phyloP scores from a whole-genome alignment of 2,888 invertebrate species.

The Eueremaeus valkanovi region DNA sequence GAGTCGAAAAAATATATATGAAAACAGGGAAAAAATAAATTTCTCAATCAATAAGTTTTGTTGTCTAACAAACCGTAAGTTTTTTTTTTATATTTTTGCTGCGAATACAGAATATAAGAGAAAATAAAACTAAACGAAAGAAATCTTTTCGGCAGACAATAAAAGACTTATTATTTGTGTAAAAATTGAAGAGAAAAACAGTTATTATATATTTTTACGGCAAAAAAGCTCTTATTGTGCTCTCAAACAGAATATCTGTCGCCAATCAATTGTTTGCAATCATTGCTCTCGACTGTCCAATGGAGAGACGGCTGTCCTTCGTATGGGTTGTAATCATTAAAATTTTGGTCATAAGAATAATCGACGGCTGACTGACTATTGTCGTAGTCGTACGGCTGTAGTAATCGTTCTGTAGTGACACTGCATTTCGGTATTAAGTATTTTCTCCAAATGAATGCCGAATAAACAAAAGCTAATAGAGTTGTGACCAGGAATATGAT shows the following conservation, averaged over 20 bases:
- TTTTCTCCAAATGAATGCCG: not conserved
- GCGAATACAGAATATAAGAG: too few species aligned
- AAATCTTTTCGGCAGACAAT: too few species aligned
- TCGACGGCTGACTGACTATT: not conserved
- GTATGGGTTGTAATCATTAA: slow-evolving; percentile 8
- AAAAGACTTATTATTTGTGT: too few species aligned
- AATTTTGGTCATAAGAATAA: not conserved
- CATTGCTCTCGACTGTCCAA: slow-evolving; percentile 24
- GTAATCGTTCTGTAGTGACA: not conserved
- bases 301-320: not conserved
- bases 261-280: slow-evolving; percentile 4
- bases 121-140: too few species aligned
- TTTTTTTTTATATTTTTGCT: too few species aligned
- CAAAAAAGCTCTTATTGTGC: not conserved
- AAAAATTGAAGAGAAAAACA: too few species aligned
- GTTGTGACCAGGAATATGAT: slow-evolving; percentile 19
- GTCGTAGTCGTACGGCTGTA: not conserved
- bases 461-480: not conserved
- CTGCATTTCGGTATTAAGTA: not conserved
- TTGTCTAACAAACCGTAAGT: too few species aligned
- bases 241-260: slow-evolving; percentile 4
- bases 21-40: too few species aligned
- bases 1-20: too few species aligned
- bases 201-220: too few species aligned
- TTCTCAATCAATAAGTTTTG: too few species aligned